These are phyloP conservation scores for Acestrorhynchus altus DNA, from an alignment of 2,797 vertebrate genomes.

Conservation along the genomic window DNA sequence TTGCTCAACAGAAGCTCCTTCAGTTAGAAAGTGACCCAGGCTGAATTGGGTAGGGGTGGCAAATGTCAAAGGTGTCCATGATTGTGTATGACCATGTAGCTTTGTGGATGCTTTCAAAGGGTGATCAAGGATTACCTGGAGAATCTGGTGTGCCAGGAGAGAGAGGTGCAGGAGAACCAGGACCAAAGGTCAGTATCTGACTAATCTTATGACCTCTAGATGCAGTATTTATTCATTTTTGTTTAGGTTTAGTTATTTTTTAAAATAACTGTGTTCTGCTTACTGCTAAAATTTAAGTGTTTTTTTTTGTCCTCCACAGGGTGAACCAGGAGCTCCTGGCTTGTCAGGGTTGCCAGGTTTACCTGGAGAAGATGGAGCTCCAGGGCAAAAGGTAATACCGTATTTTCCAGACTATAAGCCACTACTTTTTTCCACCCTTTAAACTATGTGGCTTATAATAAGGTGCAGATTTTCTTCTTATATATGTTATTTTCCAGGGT, in stretches of 20 bases:
- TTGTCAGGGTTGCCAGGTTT: conserved; percentile 85
- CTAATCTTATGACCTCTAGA: no score
- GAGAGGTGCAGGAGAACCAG: conserved; percentile 82
- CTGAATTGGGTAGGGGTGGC: neutral
- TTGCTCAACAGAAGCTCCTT: no score
- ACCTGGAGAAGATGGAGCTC: conserved; percentile 88
- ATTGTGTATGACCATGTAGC: neutral
- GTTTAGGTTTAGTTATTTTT: neutral
- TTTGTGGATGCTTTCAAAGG: conserved; percentile 65
- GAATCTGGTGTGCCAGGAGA: conserved; percentile 83
- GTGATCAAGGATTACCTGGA: conserved; percentile 85
- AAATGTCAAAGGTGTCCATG: neutral
- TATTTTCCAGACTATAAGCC: no score
- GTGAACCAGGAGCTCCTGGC: conserved; percentile 84
- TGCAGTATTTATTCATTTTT: no score
- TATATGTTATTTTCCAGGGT: no score
- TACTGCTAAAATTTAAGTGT: neutral
- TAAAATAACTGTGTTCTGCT: neutral
- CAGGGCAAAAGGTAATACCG: conserved; percentile 88
- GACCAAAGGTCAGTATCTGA: conserved; percentile 78
- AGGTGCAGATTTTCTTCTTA: no score
- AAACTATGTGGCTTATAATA: no score
- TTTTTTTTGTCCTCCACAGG: conserved; percentile 70
- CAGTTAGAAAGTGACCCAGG: neutral
- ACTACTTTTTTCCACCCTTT: no score